These are phyloP conservation scores for Drosophila tani DNA, from an alignment of 1,140 invertebrate species.

Conservation along the genomic window DNA sequence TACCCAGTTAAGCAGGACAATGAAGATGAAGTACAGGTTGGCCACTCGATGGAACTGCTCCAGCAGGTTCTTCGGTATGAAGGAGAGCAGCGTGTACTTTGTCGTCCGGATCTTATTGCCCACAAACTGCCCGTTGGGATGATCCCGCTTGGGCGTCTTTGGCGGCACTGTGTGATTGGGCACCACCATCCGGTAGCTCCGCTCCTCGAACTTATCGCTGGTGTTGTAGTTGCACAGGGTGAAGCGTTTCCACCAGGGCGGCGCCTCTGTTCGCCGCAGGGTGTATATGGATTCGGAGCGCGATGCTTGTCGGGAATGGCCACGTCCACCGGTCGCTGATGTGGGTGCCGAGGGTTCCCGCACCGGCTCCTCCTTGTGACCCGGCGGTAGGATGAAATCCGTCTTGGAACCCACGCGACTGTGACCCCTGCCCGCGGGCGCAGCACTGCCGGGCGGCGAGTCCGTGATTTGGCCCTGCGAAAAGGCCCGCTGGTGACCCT, in stretches of 20 bases:
- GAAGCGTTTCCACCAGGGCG: constrained; percentile 89
- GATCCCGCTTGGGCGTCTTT: constrained; percentile 90
- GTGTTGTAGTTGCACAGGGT: constrained; percentile 86
- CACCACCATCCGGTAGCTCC: constrained; percentile 89
- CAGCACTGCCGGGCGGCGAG: constrained; percentile 80
- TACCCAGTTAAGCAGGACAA: constrained; percentile 97
- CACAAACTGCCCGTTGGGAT: constrained; percentile 93
- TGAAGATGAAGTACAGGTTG: constrained; percentile 99
- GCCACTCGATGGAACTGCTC: constrained; percentile 99
- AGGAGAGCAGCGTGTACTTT: constrained; percentile 97
- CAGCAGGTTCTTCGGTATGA: constrained; percentile 98
- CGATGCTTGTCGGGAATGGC: constrained; percentile 88
- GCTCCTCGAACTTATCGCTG: constrained; percentile 88
- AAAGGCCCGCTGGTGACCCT: constrained; percentile 92
- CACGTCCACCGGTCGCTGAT: constrained; percentile 85
- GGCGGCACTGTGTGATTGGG: constrained; percentile 93
- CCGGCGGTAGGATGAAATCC: constrained; percentile 94
- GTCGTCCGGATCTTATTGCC: constrained; percentile 96
- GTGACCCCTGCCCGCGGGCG: constrained; percentile 87
- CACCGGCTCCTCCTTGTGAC: constrained; percentile 88
- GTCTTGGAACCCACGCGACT: constrained; percentile 93
- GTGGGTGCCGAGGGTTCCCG: constrained; percentile 85
- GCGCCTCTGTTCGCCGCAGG: constrained; percentile 89
- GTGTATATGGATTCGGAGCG: constrained; percentile 95
- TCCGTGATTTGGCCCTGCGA: constrained; percentile 94